Conservation (phyloP, 2,888 invertebrate genomes). For the Plebejus anna region DNA sequence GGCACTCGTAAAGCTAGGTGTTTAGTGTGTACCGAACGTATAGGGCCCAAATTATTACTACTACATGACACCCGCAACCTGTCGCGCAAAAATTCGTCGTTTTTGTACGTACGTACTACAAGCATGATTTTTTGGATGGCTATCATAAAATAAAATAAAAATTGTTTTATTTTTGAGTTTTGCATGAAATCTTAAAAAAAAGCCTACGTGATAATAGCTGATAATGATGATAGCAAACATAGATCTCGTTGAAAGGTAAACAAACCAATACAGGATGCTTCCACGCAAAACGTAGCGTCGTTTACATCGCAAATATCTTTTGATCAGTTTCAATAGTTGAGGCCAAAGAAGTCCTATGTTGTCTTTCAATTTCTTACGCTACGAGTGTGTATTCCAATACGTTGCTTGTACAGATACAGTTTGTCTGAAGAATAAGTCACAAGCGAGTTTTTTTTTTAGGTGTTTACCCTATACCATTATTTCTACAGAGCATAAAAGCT, state of each 20-base stretch:
- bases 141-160: no score
- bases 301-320: conserved; percentile 66
- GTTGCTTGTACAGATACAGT: background rate
- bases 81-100: no score
- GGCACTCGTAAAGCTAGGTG: no score
- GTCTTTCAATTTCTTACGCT: conserved; percentile 46
- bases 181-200: no score
- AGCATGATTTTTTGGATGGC: no score
- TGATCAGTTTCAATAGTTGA: conserved; percentile 57
- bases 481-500: background rate
- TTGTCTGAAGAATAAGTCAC: background rate
- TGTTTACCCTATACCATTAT: background rate
- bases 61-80: no score
- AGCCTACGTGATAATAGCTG: no score
- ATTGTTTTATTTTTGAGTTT: no score
- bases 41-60: no score
- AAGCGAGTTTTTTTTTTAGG: background rate
- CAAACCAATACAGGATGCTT: background rate
- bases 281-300: conserved; percentile 45
- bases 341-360: conserved; percentile 59
- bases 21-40: no score
- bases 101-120: no score
- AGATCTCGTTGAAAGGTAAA: background rate
- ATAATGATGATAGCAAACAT: background rate
- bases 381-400: background rate